Evolutionary conservation across 1,140 invertebrate species (phyloP), one percentile per base, ranked within the genome.

Genomic region (Heliconius himera): DNA sequence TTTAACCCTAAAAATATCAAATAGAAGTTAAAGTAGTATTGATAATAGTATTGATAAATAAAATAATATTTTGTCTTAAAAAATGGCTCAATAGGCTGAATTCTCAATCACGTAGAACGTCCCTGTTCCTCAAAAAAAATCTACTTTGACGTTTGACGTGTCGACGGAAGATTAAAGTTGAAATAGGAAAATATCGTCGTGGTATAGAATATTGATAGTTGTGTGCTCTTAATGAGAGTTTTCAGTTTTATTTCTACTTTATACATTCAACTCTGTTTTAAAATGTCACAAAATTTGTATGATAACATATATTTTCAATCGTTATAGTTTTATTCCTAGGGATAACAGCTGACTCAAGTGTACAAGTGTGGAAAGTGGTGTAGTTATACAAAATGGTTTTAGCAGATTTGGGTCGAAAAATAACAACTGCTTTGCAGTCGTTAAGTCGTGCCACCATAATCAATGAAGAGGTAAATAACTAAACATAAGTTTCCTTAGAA

Each of bases 361-460:
- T 46, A 73, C 36, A 78, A 66, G 36, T 71, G 70, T 66, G 56
- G 26, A 76, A 66, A 73, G 73, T 81, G 73, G 76, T 76, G 80
- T 82, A 80, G 51, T 72, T 82, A 83, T 82, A 78, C 88, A 94
- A 91, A 82, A 99, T 99, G 99, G 99, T 99, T 94, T 98, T 99
- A 96, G 99, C 99, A 87, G 99, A 99, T 96, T 97, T 99, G 94
- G 99, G 99, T 90, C 97, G 99, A 92, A 99, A 99, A 96, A 99
- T 99, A 94, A 99, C 99, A 85, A 98, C 98, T 90, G 99, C 99
- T 72, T 95, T 99, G 90, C 97, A 99, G 87, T 99, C 99, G 49
- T 95, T 99, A 78, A 99, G 98, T 95, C 99, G 99, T 96, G 99
- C 99, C 71, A 99, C 99, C 46, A 97, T 99, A 80, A 99, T 99